Conservation (phyloP, 2,888 invertebrate genomes). For the Rhamphomyia laevipes region DNA sequence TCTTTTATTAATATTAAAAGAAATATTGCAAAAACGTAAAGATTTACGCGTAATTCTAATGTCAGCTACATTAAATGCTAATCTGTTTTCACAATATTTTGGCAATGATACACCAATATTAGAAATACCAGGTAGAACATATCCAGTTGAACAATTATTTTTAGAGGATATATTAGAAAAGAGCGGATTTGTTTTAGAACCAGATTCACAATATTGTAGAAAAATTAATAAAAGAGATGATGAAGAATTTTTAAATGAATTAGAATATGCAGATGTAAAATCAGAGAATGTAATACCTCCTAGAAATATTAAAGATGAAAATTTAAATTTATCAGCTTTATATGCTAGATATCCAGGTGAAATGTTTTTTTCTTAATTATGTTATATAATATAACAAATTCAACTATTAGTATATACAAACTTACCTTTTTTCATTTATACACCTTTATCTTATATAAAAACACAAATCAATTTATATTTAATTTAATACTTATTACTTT, state of each 20-base stretch:
- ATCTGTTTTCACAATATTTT: slow-evolving; percentile 77
- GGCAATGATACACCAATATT: slow-evolving; percentile 58
- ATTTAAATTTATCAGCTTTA: slow-evolving; percentile 53
- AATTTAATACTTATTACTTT: too few relatives aligned
- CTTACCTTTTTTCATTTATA: too few relatives aligned
- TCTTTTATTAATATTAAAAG: slow-evolving; percentile 67
- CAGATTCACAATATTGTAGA: slow-evolving; percentile 46
- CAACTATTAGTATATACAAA: too few relatives aligned
- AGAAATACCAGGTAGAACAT: slow-evolving; percentile 73
- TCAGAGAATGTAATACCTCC: slow-evolving; percentile 44
- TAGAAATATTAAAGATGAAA: slow-evolving; percentile 56
- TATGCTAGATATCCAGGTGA: slow-evolving; percentile 52
- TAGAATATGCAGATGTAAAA: slow-evolving; percentile 51
- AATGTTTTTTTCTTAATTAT: too few relatives aligned
- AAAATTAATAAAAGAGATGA: slow-evolving; percentile 49
- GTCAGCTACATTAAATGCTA: slow-evolving; percentile 86
- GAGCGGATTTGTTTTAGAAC: slow-evolving; percentile 47
- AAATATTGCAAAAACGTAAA: slow-evolving; percentile 56
- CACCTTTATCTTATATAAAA: too few relatives aligned
- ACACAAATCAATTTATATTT: too few relatives aligned
- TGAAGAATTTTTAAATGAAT: slow-evolving; percentile 47
- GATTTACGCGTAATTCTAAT: slow-evolving; percentile 78
- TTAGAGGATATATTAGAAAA: slow-evolving; percentile 70
- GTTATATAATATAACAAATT: too few relatives aligned
- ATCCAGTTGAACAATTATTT: slow-evolving; percentile 69